Evolutionary conservation across 2,888 invertebrate species (phyloP).

Genomic region (Brachypalpus laphriformis): DNA sequence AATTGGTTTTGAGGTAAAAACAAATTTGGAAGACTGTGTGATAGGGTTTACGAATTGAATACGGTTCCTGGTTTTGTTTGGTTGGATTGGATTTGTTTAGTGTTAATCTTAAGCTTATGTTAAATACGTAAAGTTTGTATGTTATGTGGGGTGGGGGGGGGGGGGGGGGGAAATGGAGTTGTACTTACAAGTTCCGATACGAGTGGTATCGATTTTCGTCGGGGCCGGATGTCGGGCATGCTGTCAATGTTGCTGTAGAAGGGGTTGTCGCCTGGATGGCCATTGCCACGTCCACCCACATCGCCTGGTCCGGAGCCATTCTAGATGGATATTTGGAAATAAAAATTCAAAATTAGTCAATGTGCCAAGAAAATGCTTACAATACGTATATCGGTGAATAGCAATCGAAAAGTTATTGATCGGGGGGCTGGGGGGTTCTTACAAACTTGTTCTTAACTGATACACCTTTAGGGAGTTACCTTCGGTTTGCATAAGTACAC

Average conservation of each 20-base stretch:
- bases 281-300: slow-evolving; percentile 90
- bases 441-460: too few relatives aligned
- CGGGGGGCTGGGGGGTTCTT: too few relatives aligned
- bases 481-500: too few relatives aligned
- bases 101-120: neutral
- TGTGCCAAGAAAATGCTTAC: too few relatives aligned
- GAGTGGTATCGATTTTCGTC: slow-evolving; percentile 98
- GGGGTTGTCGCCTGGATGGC: slow-evolving; percentile 97
- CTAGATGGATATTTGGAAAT: slow-evolving; percentile 84
- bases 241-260: slow-evolving; percentile 99
- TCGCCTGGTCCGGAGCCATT: slow-evolving; percentile 93
- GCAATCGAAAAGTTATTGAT: neutral
- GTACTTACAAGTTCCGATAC: slow-evolving; percentile 99
- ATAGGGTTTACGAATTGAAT: neutral
- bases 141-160: too few relatives aligned
- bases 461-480: neutral
- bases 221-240: slow-evolving; percentile 98
- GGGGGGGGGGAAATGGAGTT: too few relatives aligned
- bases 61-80: neutral
- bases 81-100: too few relatives aligned
- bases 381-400: neutral
- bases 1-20: too few relatives aligned
- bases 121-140: neutral
- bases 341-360: neutral
- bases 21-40: neutral